phyloP scores from a whole-genome alignment of 2,888 invertebrate species.

The Laspeyria flexula region DNA sequence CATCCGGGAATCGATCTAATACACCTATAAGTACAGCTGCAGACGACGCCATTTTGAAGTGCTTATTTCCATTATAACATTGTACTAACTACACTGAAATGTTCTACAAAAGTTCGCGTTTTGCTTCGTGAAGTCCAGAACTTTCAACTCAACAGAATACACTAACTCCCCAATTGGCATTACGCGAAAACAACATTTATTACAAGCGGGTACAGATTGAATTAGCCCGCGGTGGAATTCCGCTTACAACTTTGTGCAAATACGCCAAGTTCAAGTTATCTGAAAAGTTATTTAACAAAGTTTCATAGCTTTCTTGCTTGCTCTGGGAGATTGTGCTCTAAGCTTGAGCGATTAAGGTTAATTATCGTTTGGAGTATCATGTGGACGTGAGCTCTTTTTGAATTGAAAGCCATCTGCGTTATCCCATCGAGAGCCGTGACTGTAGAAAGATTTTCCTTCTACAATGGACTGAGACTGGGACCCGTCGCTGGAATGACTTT shows the following conservation, averaged over 20 bases:
- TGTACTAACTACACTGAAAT: conserved; percentile 87
- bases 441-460: conserved; percentile 85
- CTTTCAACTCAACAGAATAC: conserved; percentile 74
- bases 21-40: conserved; percentile 73
- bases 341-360: conserved; percentile 67
- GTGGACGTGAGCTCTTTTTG: conserved; percentile 63
- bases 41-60: conserved; percentile 85
- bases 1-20: conserved; percentile 69
- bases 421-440: conserved; percentile 86
- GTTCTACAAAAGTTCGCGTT: conserved; percentile 86
- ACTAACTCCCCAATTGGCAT: conserved; percentile 80
- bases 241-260: conserved; percentile 84
- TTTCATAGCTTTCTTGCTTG: conserved; percentile 84
- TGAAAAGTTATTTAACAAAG: conserved; percentile 87
- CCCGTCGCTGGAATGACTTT: conserved; percentile 81
- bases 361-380: conserved; percentile 65
- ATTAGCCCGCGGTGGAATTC: conserved; percentile 80
- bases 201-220: conserved; percentile 84
- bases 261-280: conserved; percentile 85
- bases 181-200: conserved; percentile 85
- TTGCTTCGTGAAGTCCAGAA: conserved; percentile 86
- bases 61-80: conserved; percentile 87
- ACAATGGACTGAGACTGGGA: conserved; percentile 82
- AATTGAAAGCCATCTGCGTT: conserved; percentile 69
- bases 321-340: conserved; percentile 73